A percentile compares a stretch with the other conserved stretches of the same genome.
These are phyloP conservation scores for Coryphaenoides rupestris DNA, from an alignment of 2,113 vertebrate genomes.

Conservation along the genomic window DNA sequence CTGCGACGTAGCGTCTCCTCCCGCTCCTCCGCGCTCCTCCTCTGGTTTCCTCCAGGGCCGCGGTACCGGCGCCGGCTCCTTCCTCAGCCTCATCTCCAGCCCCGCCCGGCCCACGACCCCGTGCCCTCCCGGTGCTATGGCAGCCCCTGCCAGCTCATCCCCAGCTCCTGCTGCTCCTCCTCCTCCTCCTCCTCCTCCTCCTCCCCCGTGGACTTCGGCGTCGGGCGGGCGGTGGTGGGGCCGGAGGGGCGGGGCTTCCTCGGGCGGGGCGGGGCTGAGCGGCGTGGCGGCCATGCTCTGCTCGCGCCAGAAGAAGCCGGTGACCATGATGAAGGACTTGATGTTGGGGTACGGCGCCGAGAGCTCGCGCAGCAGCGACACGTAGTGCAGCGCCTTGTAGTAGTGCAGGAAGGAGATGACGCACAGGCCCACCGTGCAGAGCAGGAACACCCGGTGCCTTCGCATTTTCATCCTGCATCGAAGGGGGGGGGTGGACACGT, in stretches of 20 bases:
- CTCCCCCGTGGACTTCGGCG: conserved; percentile 59
- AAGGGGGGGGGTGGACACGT: not conserved
- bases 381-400: conserved; percentile 97
- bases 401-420: conserved; percentile 99
- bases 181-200: not conserved
- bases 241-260: conserved; percentile 73
- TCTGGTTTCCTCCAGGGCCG: conserved; percentile 63
- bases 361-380: conserved; percentile 92
- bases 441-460: conserved; percentile 96
- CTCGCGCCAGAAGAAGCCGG: conserved; percentile 90
- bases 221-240: conserved; percentile 72
- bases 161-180: conserved; percentile 21
- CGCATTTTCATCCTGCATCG: conserved; percentile 94
- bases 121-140: conserved; percentile 18
- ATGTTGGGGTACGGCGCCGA: conserved; percentile 95
- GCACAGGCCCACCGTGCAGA: conserved; percentile 98
- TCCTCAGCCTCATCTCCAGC: conserved; percentile 35
- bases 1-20: conserved; percentile 35
- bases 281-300: conserved; percentile 78
- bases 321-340: conserved; percentile 88
- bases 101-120: conserved; percentile 40
- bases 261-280: conserved; percentile 78
- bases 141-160: conserved; percentile 37
- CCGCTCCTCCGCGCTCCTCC: conserved; percentile 28
- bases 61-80: conserved; percentile 52